phyloP scores from a whole-genome alignment of 1,140 invertebrate species.

The Laupala kohalensis region DNA sequence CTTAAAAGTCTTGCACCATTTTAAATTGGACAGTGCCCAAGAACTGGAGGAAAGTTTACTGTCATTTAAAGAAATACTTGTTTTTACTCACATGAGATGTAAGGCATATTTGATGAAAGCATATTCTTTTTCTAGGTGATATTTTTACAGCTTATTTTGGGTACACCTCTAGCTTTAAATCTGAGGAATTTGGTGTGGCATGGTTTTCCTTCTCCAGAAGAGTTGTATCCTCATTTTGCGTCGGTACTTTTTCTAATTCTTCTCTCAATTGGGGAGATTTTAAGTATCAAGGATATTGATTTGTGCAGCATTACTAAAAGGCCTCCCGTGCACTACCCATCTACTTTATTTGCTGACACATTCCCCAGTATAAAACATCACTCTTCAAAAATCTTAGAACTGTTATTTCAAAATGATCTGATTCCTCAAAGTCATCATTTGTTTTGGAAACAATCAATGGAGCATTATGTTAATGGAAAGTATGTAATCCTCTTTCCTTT shows the following conservation, averaged over 20 bases:
- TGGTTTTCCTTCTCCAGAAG: conserved; percentile 13
- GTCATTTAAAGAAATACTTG: too few relatives aligned
- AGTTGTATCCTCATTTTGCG: conserved; percentile 10
- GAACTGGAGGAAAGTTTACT: too few relatives aligned
- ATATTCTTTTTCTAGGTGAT: neutral
- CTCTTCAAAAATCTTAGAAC: neutral
- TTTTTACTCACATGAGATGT: neutral
- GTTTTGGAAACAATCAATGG: neutral
- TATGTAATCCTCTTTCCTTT: neutral
- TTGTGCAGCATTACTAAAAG: neutral
- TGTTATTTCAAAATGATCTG: neutral
- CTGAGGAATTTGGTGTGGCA: conserved; percentile 16
- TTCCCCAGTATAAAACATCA: neutral
- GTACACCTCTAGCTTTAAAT: conserved; percentile 13
- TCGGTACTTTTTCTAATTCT: conserved; percentile 9
- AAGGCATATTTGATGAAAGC: neutral
- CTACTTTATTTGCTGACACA: neutral
- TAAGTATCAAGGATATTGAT: conserved; percentile 1
- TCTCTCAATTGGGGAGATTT: conserved; percentile 13
- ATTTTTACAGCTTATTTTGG: conserved; percentile 16
- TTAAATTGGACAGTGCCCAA: neutral
- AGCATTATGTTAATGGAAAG: conserved; percentile 8
- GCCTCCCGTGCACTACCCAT: neutral
- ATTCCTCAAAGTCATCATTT: neutral
- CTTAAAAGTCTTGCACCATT: neutral